Conservation (phyloP, 2,113 vertebrate genomes). For the Mastomys natalensis region DNA sequence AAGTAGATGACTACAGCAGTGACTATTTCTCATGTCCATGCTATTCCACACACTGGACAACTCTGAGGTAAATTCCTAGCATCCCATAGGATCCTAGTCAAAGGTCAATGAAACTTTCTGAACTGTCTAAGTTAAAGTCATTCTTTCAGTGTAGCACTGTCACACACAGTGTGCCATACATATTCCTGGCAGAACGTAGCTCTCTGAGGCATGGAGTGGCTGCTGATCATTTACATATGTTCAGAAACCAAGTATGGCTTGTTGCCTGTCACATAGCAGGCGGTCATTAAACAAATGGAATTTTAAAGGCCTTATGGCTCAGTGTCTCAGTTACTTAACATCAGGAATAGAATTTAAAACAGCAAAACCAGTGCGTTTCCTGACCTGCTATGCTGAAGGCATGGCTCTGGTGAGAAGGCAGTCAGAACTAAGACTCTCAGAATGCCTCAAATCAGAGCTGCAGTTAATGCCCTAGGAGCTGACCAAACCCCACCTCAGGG, state of each 20-base stretch:
- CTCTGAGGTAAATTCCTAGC: constrained; percentile 24
- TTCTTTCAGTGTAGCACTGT: background rate
- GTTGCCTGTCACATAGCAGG: background rate
- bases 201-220: background rate
- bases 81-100: constrained; percentile 25
- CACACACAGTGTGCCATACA: background rate
- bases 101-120: constrained; percentile 6
- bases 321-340: constrained; percentile 35
- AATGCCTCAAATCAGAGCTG: constrained; percentile 6
- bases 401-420: background rate
- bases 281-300: background rate
- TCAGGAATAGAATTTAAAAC: constrained; percentile 36
- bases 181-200: background rate
- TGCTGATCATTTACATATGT: constrained; percentile 5
- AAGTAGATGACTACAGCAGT: constrained; percentile 48
- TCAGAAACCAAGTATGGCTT: constrained; percentile 37
- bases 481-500: background rate
- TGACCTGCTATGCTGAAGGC: background rate
- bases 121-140: background rate
- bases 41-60: background rate
- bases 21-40: constrained; percentile 32
- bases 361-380: background rate
- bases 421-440: background rate
- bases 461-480: background rate
- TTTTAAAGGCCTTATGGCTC: constrained; percentile 28